Evolutionary conservation across 2,113 vertebrate species (phyloP).

Genomic region (Microcebus lehilahytsara): DNA sequence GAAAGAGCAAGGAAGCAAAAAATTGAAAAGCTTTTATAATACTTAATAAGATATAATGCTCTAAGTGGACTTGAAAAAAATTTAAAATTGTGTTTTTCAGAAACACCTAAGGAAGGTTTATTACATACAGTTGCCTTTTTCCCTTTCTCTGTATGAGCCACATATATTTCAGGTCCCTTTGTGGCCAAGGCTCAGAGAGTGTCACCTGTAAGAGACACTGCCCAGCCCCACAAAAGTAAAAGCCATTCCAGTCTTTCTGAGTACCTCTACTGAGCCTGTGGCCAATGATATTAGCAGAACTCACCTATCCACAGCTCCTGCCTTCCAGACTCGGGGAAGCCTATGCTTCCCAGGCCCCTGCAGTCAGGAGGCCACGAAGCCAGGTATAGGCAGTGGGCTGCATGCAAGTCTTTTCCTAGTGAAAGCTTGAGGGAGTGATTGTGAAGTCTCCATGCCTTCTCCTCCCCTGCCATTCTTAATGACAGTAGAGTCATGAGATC

Average conservation of each 20-base stretch:
- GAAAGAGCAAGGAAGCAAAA: not conserved
- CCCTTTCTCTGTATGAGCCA: constrained; percentile 20
- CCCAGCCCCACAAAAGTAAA: not conserved
- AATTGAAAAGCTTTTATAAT: constrained; percentile 13
- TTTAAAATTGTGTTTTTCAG: not conserved
- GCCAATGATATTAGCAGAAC: not conserved
- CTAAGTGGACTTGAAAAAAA: too few species aligned
- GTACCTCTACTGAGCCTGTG: not conserved
- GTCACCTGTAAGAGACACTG: not conserved
- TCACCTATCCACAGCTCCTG: not conserved
- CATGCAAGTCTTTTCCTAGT: not conserved
- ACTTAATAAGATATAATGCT: not conserved
- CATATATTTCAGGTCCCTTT: not conserved
- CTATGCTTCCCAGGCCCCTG: not conserved
- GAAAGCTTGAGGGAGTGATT: not conserved
- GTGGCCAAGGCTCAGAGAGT: not conserved
- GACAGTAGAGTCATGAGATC: not conserved
- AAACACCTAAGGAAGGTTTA: constrained; percentile 20
- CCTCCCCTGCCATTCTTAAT: not conserved
- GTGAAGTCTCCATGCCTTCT: not conserved
- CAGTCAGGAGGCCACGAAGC: not conserved
- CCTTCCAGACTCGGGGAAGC: not conserved
- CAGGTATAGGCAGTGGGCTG: not conserved
- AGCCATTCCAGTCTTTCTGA: not conserved
- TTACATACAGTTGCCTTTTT: not conserved